A percentile compares a stretch with the other conserved stretches of the same genome.
Evolutionary conservation across 2,797 vertebrate species (phyloP).

Genomic region (Chelidonichthys spinosus): DNA sequence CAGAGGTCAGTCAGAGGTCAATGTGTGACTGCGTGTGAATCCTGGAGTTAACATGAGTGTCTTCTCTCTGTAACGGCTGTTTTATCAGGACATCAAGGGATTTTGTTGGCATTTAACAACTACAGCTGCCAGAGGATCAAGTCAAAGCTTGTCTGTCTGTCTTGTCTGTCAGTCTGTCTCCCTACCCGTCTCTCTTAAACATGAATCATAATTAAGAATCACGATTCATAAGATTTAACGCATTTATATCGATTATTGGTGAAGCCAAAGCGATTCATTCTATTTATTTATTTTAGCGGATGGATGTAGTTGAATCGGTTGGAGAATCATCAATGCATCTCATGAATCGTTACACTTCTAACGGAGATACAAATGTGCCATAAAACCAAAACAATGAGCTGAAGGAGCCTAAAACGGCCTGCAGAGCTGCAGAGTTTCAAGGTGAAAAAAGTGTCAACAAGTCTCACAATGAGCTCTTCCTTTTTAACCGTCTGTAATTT

Average conservation of each 20-base stretch:
- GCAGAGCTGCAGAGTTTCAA: neutral
- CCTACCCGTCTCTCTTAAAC: slow-evolving; percentile 14
- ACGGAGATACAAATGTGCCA: neutral
- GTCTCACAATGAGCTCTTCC: too few relatives aligned
- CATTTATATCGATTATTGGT: too few relatives aligned
- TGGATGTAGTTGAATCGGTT: too few relatives aligned
- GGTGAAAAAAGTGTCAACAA: too few relatives aligned
- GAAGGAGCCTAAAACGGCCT: neutral
- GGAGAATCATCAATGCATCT: too few relatives aligned
- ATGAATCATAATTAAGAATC: too few relatives aligned
- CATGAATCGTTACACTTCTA: too few relatives aligned
- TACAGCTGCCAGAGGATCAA: slow-evolving; percentile 3
- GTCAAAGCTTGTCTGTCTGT: slow-evolving; percentile 35
- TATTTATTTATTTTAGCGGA: too few relatives aligned
- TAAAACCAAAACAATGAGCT: neutral
- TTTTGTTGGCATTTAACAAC: slow-evolving; percentile 23
- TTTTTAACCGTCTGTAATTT: too few relatives aligned
- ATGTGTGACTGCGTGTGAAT: neutral
- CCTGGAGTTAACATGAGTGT: neutral
- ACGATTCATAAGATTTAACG: too few relatives aligned
- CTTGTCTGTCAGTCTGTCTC: slow-evolving; percentile 20
- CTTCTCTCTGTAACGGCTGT: slow-evolving; percentile 5
- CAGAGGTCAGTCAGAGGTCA: neutral
- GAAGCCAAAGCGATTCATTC: too few relatives aligned
- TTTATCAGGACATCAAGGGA: slow-evolving; percentile 34